Evolutionary conservation across 2,888 invertebrate genomes (phyloP).

Genomic region (Rutpela maculata): DNA sequence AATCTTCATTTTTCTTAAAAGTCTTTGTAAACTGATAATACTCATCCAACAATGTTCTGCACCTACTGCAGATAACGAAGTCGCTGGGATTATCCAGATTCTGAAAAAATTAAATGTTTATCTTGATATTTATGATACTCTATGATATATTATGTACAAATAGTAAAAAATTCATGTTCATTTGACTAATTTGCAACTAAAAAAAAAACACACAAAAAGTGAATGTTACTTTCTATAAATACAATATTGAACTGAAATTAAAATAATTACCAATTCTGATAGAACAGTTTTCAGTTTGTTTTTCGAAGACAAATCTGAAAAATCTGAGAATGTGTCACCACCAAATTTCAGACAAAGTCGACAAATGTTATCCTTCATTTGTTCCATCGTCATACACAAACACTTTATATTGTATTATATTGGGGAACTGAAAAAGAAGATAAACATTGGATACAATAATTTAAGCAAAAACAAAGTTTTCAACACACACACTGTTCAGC

Average conservation of each 20-base stretch:
- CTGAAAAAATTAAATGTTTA: not conserved
- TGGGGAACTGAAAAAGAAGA: not conserved
- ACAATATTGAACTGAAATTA: not conserved
- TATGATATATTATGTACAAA: not conserved
- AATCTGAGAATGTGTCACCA: not conserved
- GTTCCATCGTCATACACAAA: not conserved
- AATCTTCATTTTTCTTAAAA: not conserved
- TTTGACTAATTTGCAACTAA: too few species aligned
- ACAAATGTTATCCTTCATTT: not conserved
- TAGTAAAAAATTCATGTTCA: too few species aligned
- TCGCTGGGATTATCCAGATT: not conserved
- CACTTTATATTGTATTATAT: too few species aligned
- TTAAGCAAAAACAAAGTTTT: too few species aligned
- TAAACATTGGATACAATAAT: not conserved
- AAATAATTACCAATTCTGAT: slow-evolving; percentile 13
- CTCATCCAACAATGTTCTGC: not conserved
- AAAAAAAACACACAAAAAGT: too few species aligned
- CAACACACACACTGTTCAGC: too few species aligned
- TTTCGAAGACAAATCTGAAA: slow-evolving; percentile 1
- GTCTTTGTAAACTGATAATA: not conserved
- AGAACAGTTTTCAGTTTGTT: not conserved
- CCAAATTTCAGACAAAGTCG: slow-evolving; percentile 9
- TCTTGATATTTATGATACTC: too few species aligned
- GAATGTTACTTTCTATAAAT: too few species aligned
- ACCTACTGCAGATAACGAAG: slow-evolving; percentile 5